These are phyloP conservation scores for Crenichthys baileyi DNA, from an alignment of 2,797 vertebrate genomes.

Conservation along the genomic window DNA sequence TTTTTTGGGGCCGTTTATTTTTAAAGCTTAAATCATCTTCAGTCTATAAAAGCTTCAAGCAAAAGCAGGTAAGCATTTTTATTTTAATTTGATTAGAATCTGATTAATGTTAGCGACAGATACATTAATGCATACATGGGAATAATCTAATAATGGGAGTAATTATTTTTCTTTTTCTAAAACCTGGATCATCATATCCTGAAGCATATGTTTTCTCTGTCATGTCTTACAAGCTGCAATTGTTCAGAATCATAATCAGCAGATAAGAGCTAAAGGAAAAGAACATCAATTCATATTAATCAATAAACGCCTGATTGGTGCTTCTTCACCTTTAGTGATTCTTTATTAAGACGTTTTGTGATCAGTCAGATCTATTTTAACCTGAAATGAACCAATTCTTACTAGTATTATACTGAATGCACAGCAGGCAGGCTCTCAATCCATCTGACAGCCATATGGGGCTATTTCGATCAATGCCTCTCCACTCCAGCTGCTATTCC, in stretches of 20 bases:
- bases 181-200: not conserved
- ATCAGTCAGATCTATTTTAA: not conserved
- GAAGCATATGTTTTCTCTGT: not conserved
- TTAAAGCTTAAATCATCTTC: too few species aligned
- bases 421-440: too few species aligned
- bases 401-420: not conserved
- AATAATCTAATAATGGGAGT: not conserved
- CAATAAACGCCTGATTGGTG: not conserved
- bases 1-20: too few species aligned
- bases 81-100: too few species aligned
- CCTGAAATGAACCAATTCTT: not conserved
- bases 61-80: too few species aligned
- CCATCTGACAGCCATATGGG: constrained; percentile 19
- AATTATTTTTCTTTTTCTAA: not conserved
- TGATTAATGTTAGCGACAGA: too few species aligned
- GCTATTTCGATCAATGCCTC: constrained; percentile 30
- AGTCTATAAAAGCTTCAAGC: too few species aligned
- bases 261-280: not conserved
- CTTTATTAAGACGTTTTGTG: not conserved
- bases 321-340: not conserved
- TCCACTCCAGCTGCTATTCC: constrained; percentile 6
- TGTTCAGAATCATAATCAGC: not conserved
- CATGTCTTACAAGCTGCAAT: not conserved
- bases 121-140: not conserved
- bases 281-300: not conserved